These are phyloP conservation scores for Glaucomys volans DNA, from an alignment of 2,113 vertebrate genomes.

Conservation along the genomic window DNA sequence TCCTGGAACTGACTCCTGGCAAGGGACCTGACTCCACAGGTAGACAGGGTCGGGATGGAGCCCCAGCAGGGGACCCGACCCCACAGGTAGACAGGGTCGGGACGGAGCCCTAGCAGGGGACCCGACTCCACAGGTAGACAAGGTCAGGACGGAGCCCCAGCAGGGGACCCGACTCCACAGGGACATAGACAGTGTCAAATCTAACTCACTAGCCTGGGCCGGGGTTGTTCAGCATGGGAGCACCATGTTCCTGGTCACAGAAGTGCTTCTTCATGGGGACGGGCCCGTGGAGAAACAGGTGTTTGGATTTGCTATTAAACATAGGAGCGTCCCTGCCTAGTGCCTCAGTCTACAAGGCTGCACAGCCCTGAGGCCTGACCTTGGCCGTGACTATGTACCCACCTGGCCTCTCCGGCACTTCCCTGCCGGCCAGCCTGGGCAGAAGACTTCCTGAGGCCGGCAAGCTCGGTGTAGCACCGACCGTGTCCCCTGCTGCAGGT, in stretches of 20 bases:
- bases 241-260: neutral
- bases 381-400: neutral
- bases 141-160: too few relatives aligned
- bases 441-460: neutral
- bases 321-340: neutral
- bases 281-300: too few relatives aligned
- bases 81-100: too few relatives aligned
- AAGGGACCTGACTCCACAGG: too few relatives aligned
- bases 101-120: too few relatives aligned
- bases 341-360: neutral
- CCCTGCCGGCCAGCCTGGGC: neutral
- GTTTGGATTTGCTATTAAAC: neutral
- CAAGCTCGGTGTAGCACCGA: too few relatives aligned
- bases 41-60: too few relatives aligned
- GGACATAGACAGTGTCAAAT: neutral
- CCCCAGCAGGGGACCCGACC: too few relatives aligned
- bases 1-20: accelerated
- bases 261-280: neutral
- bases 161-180: neutral
- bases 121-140: too few relatives aligned
- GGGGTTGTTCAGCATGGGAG: neutral
- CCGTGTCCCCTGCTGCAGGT: neutral
- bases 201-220: neutral
- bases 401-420: neutral
- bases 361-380: neutral